phyloP scores from a whole-genome alignment of 2,113 vertebrate genomes.

The Sorex fumeus region DNA sequence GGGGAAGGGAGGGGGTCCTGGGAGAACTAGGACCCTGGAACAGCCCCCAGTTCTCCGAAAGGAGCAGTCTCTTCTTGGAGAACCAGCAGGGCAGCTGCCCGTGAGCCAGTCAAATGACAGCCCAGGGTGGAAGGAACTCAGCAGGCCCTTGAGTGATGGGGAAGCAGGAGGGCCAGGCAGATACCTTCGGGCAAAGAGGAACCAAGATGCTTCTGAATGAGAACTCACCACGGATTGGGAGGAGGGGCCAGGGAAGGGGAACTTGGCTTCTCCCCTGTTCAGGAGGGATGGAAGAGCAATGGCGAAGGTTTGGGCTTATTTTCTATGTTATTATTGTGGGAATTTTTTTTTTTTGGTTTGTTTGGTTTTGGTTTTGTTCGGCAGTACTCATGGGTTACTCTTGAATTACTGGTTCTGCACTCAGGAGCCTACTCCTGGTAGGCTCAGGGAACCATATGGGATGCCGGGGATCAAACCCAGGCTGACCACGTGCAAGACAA shows the following conservation, averaged over 20 bases:
- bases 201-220: background rate
- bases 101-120: background rate
- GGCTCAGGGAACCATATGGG: too few relatives aligned
- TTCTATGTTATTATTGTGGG: too few relatives aligned
- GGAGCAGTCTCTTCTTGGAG: background rate
- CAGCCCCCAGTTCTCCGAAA: background rate
- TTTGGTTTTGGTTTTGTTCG: too few relatives aligned
- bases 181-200: slow-evolving; percentile 48
- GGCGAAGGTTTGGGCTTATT: background rate
- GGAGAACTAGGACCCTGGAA: background rate
- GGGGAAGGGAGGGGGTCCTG: background rate
- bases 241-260: background rate
- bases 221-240: background rate
- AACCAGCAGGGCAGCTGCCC: background rate
- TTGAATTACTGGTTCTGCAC: too few relatives aligned
- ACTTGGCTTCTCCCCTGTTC: background rate
- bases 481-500: too few relatives aligned
- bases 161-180: background rate
- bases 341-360: too few relatives aligned
- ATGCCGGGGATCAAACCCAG: too few relatives aligned
- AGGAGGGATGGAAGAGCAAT: background rate
- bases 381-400: too few relatives aligned
- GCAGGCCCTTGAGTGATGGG: background rate
- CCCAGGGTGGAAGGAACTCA: background rate
- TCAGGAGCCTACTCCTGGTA: too few relatives aligned